These are phyloP conservation scores for Acronicta psi DNA, from an alignment of 2,888 invertebrate genomes.

Conservation along the genomic window DNA sequence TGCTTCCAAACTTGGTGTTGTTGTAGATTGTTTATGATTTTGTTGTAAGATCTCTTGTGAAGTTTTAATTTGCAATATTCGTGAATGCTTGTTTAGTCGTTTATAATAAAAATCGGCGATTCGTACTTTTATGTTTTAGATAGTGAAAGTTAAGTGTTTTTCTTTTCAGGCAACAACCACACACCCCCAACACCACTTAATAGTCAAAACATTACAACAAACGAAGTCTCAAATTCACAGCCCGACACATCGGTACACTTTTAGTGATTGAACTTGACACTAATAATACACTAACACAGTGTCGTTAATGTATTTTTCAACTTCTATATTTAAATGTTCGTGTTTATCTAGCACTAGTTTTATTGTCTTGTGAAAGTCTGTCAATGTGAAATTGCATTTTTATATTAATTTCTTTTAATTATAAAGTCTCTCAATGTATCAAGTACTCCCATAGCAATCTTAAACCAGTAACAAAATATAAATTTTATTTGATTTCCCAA, in stretches of 20 bases:
- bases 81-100: constrained; percentile 33
- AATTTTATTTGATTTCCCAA: constrained; percentile 11
- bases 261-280: constrained; percentile 60
- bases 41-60: constrained; percentile 8
- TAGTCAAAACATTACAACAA: constrained; percentile 75
- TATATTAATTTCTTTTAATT: constrained; percentile 29
- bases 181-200: constrained; percentile 68
- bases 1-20: constrained; percentile 56
- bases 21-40: constrained; percentile 50
- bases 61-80: constrained; percentile 32
- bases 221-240: constrained; percentile 70
- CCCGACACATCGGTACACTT: constrained; percentile 80
- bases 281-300: constrained; percentile 65
- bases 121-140: constrained; percentile 43
- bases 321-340: constrained; percentile 32
- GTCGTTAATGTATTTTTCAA: constrained; percentile 47
- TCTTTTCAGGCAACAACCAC: constrained; percentile 81
- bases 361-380: constrained; percentile 49
- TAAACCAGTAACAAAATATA: constrained; percentile 9
- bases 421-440: constrained; percentile 15
- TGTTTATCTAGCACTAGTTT: constrained; percentile 51
- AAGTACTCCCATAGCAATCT: constrained; percentile 30
- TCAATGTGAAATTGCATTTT: constrained; percentile 37
- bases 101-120: constrained; percentile 19
- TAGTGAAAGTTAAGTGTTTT: constrained; percentile 61